Conservation (phyloP, 1,140 invertebrate genomes). For the Cataglyphis hispanica region DNA sequence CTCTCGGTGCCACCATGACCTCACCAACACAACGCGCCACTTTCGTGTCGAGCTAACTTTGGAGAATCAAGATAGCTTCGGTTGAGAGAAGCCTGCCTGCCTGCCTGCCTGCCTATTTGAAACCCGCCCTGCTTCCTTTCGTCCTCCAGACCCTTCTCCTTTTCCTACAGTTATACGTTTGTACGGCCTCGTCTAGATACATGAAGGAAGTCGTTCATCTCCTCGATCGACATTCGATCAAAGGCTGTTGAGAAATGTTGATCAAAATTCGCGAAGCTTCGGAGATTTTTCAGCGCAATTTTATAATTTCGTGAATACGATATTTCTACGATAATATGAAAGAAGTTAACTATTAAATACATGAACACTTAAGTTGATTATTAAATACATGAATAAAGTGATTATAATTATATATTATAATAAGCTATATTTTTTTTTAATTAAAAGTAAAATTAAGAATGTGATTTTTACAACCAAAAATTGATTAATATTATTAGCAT, state of each 20-base stretch:
- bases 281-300: background rate
- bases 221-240: slow-evolving; percentile 14
- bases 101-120: background rate
- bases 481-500: background rate
- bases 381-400: no score
- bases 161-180: background rate
- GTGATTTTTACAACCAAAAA: background rate
- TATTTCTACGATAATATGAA: background rate
- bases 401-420: background rate
- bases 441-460: background rate
- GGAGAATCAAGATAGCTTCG: slow-evolving; percentile 43
- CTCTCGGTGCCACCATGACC: slow-evolving; percentile 65
- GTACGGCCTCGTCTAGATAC: background rate
- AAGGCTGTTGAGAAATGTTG: background rate
- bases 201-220: slow-evolving; percentile 46
- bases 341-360: no score
- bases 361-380: no score
- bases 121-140: background rate
- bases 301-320: background rate
- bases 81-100: slow-evolving; percentile 8
- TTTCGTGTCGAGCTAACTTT: slow-evolving; percentile 62
- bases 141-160: slow-evolving; percentile 18
- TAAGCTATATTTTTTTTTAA: background rate
- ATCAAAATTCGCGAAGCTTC: background rate
- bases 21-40: slow-evolving; percentile 62